These are phyloP conservation scores for Conistra vaccinii DNA, from an alignment of 2,888 invertebrate species.

Conservation along the genomic window DNA sequence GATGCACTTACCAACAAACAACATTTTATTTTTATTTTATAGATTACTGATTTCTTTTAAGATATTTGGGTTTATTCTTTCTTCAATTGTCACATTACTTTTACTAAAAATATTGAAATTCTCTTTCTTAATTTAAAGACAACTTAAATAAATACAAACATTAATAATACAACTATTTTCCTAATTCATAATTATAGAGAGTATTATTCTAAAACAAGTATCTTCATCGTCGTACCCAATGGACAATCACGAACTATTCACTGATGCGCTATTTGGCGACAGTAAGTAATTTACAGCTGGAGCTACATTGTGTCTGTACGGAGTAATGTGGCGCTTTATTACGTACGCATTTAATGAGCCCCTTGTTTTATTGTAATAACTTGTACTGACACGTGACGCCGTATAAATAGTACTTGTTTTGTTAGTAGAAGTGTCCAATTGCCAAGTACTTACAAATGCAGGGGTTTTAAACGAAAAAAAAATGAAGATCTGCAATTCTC, in stretches of 20 bases:
- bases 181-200: no score
- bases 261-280: conserved; percentile 87
- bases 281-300: conserved; percentile 87
- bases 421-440: neutral
- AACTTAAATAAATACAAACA: no score
- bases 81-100: neutral
- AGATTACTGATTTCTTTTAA: neutral
- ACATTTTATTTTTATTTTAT: no score
- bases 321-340: conserved; percentile 87
- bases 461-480: neutral
- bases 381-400: conserved; percentile 36
- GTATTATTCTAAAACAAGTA: no score
- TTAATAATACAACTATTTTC: no score
- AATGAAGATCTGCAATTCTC: neutral
- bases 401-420: conserved; percentile 26
- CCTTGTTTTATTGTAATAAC: conserved; percentile 68
- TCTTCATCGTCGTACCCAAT: conserved; percentile 69
- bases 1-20: no score
- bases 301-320: conserved; percentile 82
- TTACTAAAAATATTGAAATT: no score
- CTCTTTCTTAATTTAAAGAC: no score
- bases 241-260: conserved; percentile 83
- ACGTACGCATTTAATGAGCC: conserved; percentile 85
- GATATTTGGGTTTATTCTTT: neutral
- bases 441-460: neutral